Base-by-base conservation (phyloP, 2,113 vertebrate species). In the Myiopsitta monachus region DNA sequence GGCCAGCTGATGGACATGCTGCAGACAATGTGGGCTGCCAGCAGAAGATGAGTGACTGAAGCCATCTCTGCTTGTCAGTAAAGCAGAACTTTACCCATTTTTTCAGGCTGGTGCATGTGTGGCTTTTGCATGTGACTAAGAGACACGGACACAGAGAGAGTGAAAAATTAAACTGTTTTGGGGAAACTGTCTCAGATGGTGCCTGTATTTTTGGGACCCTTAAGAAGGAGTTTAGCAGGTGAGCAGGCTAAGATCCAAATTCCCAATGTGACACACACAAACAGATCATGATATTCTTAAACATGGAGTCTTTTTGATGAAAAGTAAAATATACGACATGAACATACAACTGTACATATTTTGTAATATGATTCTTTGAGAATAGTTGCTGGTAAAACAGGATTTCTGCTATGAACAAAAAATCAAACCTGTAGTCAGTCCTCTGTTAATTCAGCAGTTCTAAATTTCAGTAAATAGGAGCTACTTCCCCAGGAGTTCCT, bases 1-100 rank as follows among this genome's bases (percentile, higher is more conserved):
- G 41, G 23, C 43, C 5, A 14, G 27, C n/a, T 69, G 82, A 33
- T 17, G 12, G 55, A 10, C 63, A 12, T 1, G 1, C 11, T 2
- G 1, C 62, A 39, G 52, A 9, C 5, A 3, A 1, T 1, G 4
- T 0, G 0, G 7, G 22, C 70, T 91, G 39, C 38, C 73, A 49
- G 61, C 51, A 78, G 59, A 76, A 52, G 18, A 8, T 24, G 38
- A 62, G 54, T 49, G 41, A 74, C 38, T 0, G 0, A 86, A 68
- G 72, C 17, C 73, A 88, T 44, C 51, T 87, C 80, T 59, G 51
- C 18, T 52, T 72, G 61, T 83, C 87, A 88, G 75, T 24, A 92
- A 81, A 92, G 49, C 41, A 95, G 64, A 8, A 64, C 88, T 92
- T 95, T 86, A 92, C 64, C 79, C 0, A 1, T 54, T 46, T 38